Percentiles rank a stretch among this genome's conserved stretches.
Conservation (phyloP, 1,140 invertebrate species). For the Trichomalopsis sarcophagae region DNA sequence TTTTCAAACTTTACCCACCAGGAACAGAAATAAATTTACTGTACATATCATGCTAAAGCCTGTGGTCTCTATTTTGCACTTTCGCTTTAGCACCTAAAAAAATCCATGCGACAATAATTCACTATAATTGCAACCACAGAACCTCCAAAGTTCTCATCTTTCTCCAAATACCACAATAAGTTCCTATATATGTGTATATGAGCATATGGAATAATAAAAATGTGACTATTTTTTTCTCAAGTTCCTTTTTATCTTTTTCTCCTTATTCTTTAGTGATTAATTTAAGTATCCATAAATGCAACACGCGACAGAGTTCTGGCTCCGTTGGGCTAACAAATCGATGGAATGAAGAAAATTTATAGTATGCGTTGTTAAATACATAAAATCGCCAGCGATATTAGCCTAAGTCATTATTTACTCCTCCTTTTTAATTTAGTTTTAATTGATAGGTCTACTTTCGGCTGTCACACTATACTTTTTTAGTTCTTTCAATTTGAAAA, state of each 20-base stretch:
- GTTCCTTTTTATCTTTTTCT: conserved; percentile 18
- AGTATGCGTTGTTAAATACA: conserved; percentile 63
- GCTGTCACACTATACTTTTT: conserved; percentile 37
- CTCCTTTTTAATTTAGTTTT: conserved; percentile 50
- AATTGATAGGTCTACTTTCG: conserved; percentile 49
- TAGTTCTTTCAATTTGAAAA: conserved; percentile 42
- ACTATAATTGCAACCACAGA: conserved; percentile 17
- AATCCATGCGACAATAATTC: conserved; percentile 23
- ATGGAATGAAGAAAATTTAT: conserved; percentile 67
- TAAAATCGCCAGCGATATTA: conserved; percentile 70
- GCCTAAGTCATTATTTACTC: conserved; percentile 54
- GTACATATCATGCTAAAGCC: conserved; percentile 34
- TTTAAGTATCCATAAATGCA: conserved; percentile 48
- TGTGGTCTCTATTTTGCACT: neutral
- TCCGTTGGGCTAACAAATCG: conserved; percentile 40
- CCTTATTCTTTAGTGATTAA: conserved; percentile 23
- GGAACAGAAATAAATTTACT: conserved; percentile 31
- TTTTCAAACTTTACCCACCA: neutral
- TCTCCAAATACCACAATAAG: conserved; percentile 9
- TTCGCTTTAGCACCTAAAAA: conserved; percentile 28
- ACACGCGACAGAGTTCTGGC: conserved; percentile 12
- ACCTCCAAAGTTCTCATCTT: neutral
- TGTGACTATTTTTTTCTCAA: neutral
- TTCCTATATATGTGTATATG: neutral
- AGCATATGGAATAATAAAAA: conserved; percentile 17